Base-by-base conservation (phyloP, 2,797 vertebrate species). In the Odontamblyopus lacepedii region DNA sequence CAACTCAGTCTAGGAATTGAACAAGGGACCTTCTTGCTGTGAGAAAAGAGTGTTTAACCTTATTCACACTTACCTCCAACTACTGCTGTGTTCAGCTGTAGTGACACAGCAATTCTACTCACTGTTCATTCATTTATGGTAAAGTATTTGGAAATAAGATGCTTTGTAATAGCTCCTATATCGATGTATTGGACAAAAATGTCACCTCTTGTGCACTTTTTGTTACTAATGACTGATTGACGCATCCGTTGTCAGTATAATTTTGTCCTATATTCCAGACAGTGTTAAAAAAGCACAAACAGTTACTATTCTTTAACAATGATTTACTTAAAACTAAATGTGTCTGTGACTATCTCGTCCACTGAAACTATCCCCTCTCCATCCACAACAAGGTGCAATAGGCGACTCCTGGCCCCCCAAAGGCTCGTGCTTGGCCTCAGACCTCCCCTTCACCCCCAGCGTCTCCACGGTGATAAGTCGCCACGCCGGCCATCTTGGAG, bases 401-500 rank as follows among this genome's bases (percentile, higher is more conserved):
- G 91, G 79, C 11, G 89, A 92, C 67, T 69, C 70, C 81, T 93
- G 94, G 94, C 86, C 83, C 64, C 83, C 86, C 74, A 82, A 89
- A 69, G 76, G 88, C 67, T 80, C 70, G 60, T 84, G 83, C 79
- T 79, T 91, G 19, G 76, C 86, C 4, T 77, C 91, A 81, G 91
- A 93, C 83, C 88, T 94, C 67, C 92, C 92, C 77, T 94, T 95
- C 87, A 92, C 89, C 57, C 88, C 93, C 81, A 94, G 92, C 71
- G 92, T 94, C 71, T 89, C 93, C 78, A 88, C 88, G 0, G 84
- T 92, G 80, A 94, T 94, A 78, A 91, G 80, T 83, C 92, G 90
- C 66, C 94, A 93, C 53, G 79, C 87, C 12, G 71, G 89, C 77
- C 82, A 92, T 29, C 78, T 92, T 15, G 83, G 83, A 4, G 83